Evolutionary conservation across 2,113 vertebrate genomes (phyloP), one percentile per base, ranked within the genome.

Genomic region (Acrocephalus arundinaceus): DNA sequence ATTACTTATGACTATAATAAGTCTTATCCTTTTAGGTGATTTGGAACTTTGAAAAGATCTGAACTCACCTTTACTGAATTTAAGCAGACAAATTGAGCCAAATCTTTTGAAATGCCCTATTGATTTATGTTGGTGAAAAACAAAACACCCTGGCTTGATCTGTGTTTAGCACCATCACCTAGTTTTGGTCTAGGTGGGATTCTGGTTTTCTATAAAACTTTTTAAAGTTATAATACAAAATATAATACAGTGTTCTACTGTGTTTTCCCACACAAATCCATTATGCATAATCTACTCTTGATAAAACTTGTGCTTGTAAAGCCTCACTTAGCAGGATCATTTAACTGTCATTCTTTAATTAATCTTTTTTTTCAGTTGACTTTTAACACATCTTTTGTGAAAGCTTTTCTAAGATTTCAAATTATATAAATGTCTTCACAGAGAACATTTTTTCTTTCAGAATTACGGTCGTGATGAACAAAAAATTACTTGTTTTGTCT

Each of bases 91-190:
- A 59, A 81, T 30, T 14, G 28, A 87, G 37, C 8, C 19, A 91
- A 71, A 72, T 75, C 10, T 59, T 81, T 91, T 89, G 28, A 81
- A 89, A 59, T 41, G 24, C 5, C 19, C 5, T 17, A 9, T 16
- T 66, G 23, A 39, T 63, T 68, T 62, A 33, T 31, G 21, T 3
- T 2, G 15, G 10, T 52, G 46, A 59, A 46, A 90, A 79, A 1
- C 2, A 8, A 28, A 54, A 37, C 18, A 0, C 7, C 22, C 23
- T 63, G 35, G 9, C 13, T 82, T 74, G 30, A 51, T 9, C 39
- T 49, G 2, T 45, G 27, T 62, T 41, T 46, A 58, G 17, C 16
- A 39, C 0, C 0, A 28, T 43, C 12, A 39, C 21, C 2, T 35
- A 13, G 19, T 65, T 88, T 68, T 62, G 27, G 13, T 37, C 27